These are phyloP conservation scores for Acronicta psi DNA, from an alignment of 2,888 invertebrate genomes.

Conservation along the genomic window DNA sequence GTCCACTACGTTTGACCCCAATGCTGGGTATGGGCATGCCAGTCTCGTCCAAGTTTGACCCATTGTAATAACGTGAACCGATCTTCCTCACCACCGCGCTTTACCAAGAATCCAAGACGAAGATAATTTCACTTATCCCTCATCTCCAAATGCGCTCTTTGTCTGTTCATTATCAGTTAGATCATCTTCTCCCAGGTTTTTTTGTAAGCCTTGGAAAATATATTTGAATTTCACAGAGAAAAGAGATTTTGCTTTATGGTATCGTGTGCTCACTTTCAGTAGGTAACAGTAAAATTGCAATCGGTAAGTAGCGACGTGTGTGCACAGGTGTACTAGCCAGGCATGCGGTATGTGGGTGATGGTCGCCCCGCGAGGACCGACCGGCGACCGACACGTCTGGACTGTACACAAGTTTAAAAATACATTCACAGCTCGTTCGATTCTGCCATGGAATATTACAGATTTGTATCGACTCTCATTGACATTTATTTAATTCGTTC, in stretches of 20 bases:
- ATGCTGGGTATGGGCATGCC: too few relatives aligned
- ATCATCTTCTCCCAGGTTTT: not conserved
- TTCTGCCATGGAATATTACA: constrained; percentile 33
- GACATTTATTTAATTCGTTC: constrained; percentile 10
- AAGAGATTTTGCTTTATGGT: not conserved
- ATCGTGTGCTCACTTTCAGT: constrained; percentile 2
- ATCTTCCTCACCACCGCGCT: too few relatives aligned
- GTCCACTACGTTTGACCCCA: too few relatives aligned
- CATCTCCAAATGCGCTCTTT: too few relatives aligned
- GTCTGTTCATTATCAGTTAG: too few relatives aligned
- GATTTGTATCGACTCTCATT: constrained; percentile 21
- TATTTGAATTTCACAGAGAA: not conserved
- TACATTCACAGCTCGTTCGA: constrained; percentile 44
- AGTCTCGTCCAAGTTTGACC: too few relatives aligned
- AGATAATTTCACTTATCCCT: too few relatives aligned
- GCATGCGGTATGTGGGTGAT: constrained; percentile 71
- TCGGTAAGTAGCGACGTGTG: constrained; percentile 50
- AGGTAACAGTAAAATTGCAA: constrained; percentile 47
- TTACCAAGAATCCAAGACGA: too few relatives aligned
- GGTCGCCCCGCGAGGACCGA: constrained; percentile 56
- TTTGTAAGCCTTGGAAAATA: too few relatives aligned
- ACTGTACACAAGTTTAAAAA: constrained; percentile 54
- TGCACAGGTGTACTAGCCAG: constrained; percentile 67
- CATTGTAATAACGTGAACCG: too few relatives aligned
- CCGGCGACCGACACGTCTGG: constrained; percentile 43